A percentile compares a stretch with the other conserved stretches of the same genome.
Conservation (phyloP, 2,888 invertebrate species). For the Nephrocerus scutellatus region DNA sequence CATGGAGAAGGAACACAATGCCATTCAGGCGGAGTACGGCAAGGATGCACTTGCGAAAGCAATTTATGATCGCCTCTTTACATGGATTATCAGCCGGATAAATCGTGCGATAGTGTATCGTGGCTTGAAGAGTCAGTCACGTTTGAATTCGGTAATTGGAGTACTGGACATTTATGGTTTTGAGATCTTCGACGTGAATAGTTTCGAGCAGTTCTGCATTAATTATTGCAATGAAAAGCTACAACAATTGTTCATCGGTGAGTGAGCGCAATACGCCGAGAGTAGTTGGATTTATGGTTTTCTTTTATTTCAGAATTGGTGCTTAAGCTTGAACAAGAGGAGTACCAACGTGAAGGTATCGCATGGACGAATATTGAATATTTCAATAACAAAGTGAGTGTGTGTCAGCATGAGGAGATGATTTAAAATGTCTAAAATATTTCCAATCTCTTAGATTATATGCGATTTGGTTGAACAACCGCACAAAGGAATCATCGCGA, state of each 20-base stretch:
- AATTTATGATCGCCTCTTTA: slow-evolving; percentile 88
- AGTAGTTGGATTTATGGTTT: slow-evolving; percentile 1
- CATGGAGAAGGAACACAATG: slow-evolving; percentile 82
- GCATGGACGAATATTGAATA: slow-evolving; percentile 92
- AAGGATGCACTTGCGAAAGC: slow-evolving; percentile 88
- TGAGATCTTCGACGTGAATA: slow-evolving; percentile 94
- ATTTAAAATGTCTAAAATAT: slow-evolving; percentile 1
- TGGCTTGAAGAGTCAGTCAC: slow-evolving; percentile 39
- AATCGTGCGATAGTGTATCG: slow-evolving; percentile 85
- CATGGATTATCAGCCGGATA: slow-evolving; percentile 87
- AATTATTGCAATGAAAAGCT: slow-evolving; percentile 99
- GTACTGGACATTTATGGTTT: slow-evolving; percentile 98
- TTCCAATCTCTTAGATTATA: slow-evolving; percentile 54
- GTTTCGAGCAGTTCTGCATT: slow-evolving; percentile 98
- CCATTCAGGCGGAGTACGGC: slow-evolving; percentile 78
- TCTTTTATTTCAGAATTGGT: slow-evolving; percentile 69
- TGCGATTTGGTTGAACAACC: slow-evolving; percentile 92
- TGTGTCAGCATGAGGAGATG: too few species aligned
- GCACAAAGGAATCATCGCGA: slow-evolving; percentile 84
- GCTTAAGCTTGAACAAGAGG: slow-evolving; percentile 96
- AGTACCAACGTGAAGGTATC: slow-evolving; percentile 92
- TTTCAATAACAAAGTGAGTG: slow-evolving; percentile 84
- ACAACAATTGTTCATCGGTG: slow-evolving; percentile 93
- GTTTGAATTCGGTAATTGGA: slow-evolving; percentile 53
- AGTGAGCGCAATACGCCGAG: slow-evolving; percentile 25